Percentiles rank a stretch among this genome's conserved stretches.
These are phyloP conservation scores for Eupithecia centaureata DNA, from an alignment of 2,888 invertebrate genomes.

Conservation along the genomic window DNA sequence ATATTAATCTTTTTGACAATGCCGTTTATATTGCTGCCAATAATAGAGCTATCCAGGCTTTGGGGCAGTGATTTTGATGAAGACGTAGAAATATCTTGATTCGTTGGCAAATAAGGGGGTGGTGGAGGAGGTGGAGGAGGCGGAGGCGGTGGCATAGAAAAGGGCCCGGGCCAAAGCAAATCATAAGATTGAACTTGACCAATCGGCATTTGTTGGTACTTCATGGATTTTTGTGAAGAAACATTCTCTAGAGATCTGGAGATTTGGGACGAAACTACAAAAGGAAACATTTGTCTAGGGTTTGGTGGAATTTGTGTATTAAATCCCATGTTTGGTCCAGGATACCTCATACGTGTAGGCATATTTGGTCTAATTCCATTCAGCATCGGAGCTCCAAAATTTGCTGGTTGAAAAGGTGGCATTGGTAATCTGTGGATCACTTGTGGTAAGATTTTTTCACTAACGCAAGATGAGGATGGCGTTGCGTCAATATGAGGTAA, in stretches of 20 bases:
- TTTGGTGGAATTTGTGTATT: background rate
- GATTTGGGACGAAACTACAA: background rate
- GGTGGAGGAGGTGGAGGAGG: background rate
- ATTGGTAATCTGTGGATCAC: background rate
- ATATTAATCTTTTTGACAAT: slow-evolving; percentile 1
- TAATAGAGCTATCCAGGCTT: background rate
- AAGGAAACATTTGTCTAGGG: background rate
- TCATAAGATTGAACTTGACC: background rate
- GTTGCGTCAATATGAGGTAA: background rate
- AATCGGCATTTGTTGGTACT: background rate
- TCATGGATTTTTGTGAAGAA: background rate
- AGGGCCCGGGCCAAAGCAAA: background rate
- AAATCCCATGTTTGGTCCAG: background rate
- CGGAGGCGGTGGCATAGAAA: background rate
- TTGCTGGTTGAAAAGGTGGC: background rate
- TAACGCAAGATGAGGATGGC: background rate
- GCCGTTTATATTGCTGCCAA: background rate
- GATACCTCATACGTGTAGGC: background rate
- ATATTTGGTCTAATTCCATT: background rate
- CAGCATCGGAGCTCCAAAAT: background rate
- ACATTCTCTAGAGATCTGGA: background rate
- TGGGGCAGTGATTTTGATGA: background rate
- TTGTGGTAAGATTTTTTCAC: background rate
- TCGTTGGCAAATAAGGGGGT: background rate
- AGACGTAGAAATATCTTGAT: background rate